phyloP scores from a whole-genome alignment of 2,113 vertebrate genomes.

The Tachuris rubrigastra region DNA sequence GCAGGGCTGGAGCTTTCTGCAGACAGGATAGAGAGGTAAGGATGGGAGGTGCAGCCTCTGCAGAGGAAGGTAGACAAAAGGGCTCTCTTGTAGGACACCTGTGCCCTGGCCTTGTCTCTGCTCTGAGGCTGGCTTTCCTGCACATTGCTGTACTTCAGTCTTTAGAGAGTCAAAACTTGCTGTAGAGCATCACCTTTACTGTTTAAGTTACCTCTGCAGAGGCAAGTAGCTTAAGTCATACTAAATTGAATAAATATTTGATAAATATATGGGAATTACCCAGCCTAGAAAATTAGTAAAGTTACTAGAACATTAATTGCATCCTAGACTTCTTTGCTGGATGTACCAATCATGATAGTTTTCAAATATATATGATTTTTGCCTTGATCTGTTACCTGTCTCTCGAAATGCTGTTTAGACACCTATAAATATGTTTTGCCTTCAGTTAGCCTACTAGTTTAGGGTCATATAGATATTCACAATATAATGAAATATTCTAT shows the following conservation, averaged over 20 bases:
- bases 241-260: neutral
- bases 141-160: rapidly evolving
- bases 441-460: neutral
- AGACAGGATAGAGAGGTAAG: neutral
- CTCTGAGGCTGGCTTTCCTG: neutral
- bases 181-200: neutral
- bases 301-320: neutral
- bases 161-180: neutral
- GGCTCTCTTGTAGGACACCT: neutral
- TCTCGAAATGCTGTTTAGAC: neutral
- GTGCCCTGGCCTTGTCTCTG: rapidly evolving
- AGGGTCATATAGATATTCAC: neutral
- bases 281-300: neutral
- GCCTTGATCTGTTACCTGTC: neutral
- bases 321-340: neutral
- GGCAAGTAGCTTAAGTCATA: neutral
- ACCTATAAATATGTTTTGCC: neutral
- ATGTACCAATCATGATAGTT: rapidly evolving
- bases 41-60: neutral
- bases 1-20: neutral
- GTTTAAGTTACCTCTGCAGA: neutral
- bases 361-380: neutral
- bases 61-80: neutral
- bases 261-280: neutral
- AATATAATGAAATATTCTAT: neutral